Base-by-base conservation (phyloP, 2,113 vertebrate genomes). In the Calyptomena viridis region DNA sequence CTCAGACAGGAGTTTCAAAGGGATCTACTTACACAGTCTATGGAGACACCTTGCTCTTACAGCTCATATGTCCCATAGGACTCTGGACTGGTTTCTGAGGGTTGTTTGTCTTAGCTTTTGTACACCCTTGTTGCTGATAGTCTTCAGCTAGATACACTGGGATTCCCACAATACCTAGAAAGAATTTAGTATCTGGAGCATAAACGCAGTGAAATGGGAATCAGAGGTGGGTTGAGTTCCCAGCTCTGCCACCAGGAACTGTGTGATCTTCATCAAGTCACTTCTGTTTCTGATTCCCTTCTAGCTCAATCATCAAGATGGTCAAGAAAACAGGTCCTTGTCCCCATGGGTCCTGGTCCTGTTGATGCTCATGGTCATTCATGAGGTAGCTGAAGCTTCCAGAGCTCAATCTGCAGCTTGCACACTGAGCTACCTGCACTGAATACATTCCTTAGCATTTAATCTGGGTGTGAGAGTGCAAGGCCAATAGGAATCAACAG, bases 191-290 rank as follows among this genome's bases (percentile, higher is more conserved):
- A 46, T 27, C 25, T 87, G 13, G 8, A 81, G 8, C 8, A 71
- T 6, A 53, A 90, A 46, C 0, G 4, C 14, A 46, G 6, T 33
- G 12, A 81, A 73, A 40, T 0, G 2, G 16, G 20, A 82, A 74
- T 46, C 20, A 56, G 50, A 50, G 8, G 44, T 3, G 7, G 7
- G 9, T 7, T 0, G 0, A 58, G 20, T 68, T 84, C 44, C 62
- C 14, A 69, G 5, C 12, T 93, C 53, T 68, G 11, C 30, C 49
- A 56, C 13, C 28, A 33, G 39, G 2, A 72, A 23, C 24, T 59
- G 6, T n/a, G 24, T 75, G 52, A 60, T 56, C 35, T 55, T 68
- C 21, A 63, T 8, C 19, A 60, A 68, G 8, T 16, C 21, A 60
- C 11, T 8, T 85, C 12, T 47, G 4, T 50, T 89, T 84, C 39